phyloP scores from a whole-genome alignment of 92 coral and sea anemone species.

The Heteractis magnifica region DNA sequence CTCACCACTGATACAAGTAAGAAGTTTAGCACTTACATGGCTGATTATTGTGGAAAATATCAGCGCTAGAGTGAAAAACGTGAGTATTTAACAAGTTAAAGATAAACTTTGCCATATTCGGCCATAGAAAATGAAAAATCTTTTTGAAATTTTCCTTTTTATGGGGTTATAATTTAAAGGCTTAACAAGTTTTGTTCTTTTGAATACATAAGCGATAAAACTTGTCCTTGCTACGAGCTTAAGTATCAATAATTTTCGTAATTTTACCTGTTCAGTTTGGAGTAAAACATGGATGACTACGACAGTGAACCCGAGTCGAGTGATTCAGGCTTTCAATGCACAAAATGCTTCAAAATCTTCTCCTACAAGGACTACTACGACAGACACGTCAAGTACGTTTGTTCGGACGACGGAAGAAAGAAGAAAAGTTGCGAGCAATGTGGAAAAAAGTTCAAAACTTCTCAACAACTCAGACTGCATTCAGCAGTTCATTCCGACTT shows the following conservation, averaged over 20 bases:
- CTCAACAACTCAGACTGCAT: constrained; percentile 18
- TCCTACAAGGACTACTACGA: constrained; percentile 54
- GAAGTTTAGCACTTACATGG: not conserved
- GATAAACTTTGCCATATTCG: not conserved
- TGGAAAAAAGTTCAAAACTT: constrained; percentile 33
- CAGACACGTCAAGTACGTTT: constrained; percentile 51
- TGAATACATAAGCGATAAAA: not conserved
- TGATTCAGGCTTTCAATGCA: constrained; percentile 26
- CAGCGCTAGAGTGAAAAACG: not conserved
- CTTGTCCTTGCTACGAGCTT: not conserved
- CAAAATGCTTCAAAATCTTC: constrained; percentile 50
- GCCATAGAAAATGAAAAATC: not conserved
- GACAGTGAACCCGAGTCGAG: constrained; percentile 7
- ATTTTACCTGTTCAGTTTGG: too few relatives aligned
- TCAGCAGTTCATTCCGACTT: constrained; percentile 29
- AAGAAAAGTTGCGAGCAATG: constrained; percentile 29
- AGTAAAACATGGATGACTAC: constrained; percentile 15
- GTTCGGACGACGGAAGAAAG: constrained; percentile 49
- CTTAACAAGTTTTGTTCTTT: not conserved
- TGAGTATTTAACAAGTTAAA: not conserved
- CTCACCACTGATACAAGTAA: not conserved
- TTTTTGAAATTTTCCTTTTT: not conserved
- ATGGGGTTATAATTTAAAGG: not conserved
- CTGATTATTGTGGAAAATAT: not conserved
- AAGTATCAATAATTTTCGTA: too few relatives aligned